Percentiles rank a stretch among this genome's conserved stretches.
Conservation (phyloP, 2,797 vertebrate genomes). For the Enteromius anoplus region DNA sequence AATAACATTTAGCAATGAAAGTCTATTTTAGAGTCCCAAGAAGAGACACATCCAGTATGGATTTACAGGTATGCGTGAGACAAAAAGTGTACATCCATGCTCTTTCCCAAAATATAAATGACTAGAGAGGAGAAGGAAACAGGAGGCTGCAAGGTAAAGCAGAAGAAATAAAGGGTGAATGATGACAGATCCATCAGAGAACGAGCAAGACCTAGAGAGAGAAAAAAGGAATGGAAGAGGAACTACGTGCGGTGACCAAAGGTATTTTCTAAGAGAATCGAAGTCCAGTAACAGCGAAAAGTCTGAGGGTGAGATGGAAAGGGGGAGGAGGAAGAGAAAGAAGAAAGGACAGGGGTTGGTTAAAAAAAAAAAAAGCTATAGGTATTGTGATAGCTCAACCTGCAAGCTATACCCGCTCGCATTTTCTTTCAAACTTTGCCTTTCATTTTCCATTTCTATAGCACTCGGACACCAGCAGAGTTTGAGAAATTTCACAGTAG, state of each 20-base stretch:
- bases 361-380: constrained; percentile 14
- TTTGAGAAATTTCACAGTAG: constrained; percentile 48
- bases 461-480: constrained; percentile 38
- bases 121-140: not conserved
- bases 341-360: not conserved
- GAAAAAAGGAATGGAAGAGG: not conserved
- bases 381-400: constrained; percentile 24
- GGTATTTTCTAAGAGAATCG: constrained; percentile 27
- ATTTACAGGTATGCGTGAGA: constrained; percentile 6
- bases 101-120: constrained; percentile 15
- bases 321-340: not conserved
- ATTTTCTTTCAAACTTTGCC: constrained; percentile 44
- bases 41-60: not conserved
- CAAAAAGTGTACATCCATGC: not conserved
- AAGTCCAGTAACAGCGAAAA: constrained; percentile 40
- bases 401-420: constrained; percentile 32
- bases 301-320: constrained; percentile 10
- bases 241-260: constrained; percentile 26
- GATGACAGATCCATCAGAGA: constrained; percentile 25
- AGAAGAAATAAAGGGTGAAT: constrained; percentile 32
- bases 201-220: not conserved
- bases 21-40: constrained; percentile 14
- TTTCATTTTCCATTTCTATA: constrained; percentile 54
- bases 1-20: constrained; percentile 34
- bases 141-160: not conserved